Evolutionary conservation across 2,888 invertebrate species (phyloP), one percentile per base, ranked within the genome.

Genomic region (Steinernema hermaphroditum): DNA sequence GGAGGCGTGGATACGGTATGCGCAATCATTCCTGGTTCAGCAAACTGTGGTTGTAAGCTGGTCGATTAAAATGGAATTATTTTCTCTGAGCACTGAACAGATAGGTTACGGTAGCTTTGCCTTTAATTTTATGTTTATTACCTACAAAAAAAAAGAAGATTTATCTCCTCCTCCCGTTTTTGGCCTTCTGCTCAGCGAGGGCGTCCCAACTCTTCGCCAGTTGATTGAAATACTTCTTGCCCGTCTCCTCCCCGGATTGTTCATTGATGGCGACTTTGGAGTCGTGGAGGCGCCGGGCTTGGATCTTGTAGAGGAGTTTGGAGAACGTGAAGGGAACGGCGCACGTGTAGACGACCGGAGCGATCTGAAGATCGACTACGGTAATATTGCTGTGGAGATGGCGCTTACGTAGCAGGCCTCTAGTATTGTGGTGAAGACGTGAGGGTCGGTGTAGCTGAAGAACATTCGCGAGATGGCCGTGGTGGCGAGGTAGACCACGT

Each of bases 191-290:
- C 16, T 2, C 6, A n/a, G 62, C 62, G 12, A 32, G 32, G 16
- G 62, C 29, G 34, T 34, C 29, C 62, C 62, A 62, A 16, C 62
- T 62, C 32, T 27, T 1, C 32, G 62, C 62, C 14, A 62, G 32
- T 32, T 62, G 62, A 62, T 62, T 62, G 62, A 62, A 62, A 16
- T 62, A 62, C 34, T 14, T 62, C 62, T 32, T 62, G 27, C 29
- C 62, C 1, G 62, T 41, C 43, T 69, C 44, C 4, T 69, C 44
- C 1, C 70, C 32, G 22, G 44, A 19, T 27, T 34, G 44, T 27
- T 43, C 29, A 12, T 46, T 46, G 4, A 44, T 34, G 14, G 34
- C 34, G 14, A 29, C 8, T 32, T 69, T 69, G 2, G 69, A 69
- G 32, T 69, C 69, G 16, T 69, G 69, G 1, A 44, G 43, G 8